Conservation (phyloP, 1,140 invertebrate species). For the Neodiprion pinetum region DNA sequence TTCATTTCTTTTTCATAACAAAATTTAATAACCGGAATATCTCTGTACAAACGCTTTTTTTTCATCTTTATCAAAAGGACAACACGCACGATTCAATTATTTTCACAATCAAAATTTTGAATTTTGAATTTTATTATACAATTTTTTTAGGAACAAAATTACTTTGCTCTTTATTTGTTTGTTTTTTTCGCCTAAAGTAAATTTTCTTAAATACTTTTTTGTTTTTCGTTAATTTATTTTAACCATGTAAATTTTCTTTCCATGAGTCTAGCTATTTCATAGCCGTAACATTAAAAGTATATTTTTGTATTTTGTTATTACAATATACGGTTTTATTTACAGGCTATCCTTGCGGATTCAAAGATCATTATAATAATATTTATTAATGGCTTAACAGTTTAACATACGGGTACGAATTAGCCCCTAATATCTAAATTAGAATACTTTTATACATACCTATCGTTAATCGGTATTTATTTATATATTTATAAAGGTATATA, state of each 20-base stretch:
- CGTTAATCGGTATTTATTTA: not conserved
- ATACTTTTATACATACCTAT: not conserved
- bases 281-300: constrained; percentile 51
- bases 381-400: constrained; percentile 3
- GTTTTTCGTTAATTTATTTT: constrained; percentile 40
- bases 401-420: not conserved
- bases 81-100: constrained; percentile 44
- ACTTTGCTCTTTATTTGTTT: constrained; percentile 45
- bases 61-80: constrained; percentile 52
- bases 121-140: constrained; percentile 50
- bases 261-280: constrained; percentile 56
- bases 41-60: constrained; percentile 60
- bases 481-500: constrained; percentile 6
- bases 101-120: constrained; percentile 57
- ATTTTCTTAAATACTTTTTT: constrained; percentile 47
- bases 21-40: constrained; percentile 64
- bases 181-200: constrained; percentile 36
- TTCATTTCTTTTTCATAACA: constrained; percentile 48
- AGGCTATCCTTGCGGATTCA: constrained; percentile 43
- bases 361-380: not conserved
- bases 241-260: constrained; percentile 56
- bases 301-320: constrained; percentile 32
- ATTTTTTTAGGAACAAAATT: constrained; percentile 54
- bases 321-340: constrained; percentile 44
- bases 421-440: not conserved